Percentiles rank a stretch among this genome's conserved stretches.
Evolutionary conservation across 1,140 invertebrate species (phyloP).

Genomic region (Drosophila persimilis): DNA sequence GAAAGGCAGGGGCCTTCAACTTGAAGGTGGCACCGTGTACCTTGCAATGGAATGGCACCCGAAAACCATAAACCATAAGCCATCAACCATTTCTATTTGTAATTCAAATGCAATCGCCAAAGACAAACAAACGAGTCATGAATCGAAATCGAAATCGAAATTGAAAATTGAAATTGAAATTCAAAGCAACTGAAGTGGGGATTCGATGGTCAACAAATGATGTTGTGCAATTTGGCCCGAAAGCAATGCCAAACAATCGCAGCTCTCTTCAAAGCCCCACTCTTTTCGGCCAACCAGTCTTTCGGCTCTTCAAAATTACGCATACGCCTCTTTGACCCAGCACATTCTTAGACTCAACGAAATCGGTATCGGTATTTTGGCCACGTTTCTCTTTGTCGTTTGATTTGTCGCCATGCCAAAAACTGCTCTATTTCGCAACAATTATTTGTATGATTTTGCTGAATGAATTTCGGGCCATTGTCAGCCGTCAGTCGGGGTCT

Average conservation of each 20-base stretch:
- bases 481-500: constrained; percentile 42
- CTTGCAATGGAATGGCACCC: constrained; percentile 3
- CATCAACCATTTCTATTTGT: constrained; percentile 51
- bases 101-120: constrained; percentile 52
- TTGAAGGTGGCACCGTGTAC: constrained; percentile 39
- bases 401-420: constrained; percentile 54
- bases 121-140: constrained; percentile 39
- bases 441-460: constrained; percentile 56
- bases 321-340: constrained; percentile 57
- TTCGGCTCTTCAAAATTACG: constrained; percentile 24
- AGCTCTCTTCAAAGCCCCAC: no score
- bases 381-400: constrained; percentile 58
- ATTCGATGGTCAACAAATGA: constrained; percentile 37
- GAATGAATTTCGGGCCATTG: constrained; percentile 71
- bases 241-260: constrained; percentile 41
- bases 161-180: constrained; percentile 61
- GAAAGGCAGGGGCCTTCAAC: constrained; percentile 45
- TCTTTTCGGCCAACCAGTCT: no score
- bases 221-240: constrained; percentile 44
- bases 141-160: constrained; percentile 58
- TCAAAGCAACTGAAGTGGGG: background rate
- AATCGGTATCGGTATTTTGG: constrained; percentile 55
- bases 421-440: constrained; percentile 73
- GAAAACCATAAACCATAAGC: no score
- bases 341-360: constrained; percentile 51